phyloP scores from a whole-genome alignment of 2,888 invertebrate genomes.

The Falcaria lacertinaria region DNA sequence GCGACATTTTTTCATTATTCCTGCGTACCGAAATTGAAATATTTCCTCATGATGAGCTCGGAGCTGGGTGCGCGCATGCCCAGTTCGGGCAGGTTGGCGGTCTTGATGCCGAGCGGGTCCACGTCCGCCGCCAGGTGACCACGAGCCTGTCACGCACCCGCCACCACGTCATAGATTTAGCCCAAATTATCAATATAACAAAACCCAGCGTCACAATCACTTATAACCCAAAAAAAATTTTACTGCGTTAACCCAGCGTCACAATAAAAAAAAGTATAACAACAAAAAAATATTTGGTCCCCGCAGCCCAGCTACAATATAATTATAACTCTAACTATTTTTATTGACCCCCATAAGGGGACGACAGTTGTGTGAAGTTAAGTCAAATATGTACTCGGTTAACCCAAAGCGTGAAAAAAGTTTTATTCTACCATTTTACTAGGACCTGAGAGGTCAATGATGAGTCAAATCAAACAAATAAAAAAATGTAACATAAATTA shows the following conservation, averaged over 20 bases:
- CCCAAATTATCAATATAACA: constrained; percentile 40
- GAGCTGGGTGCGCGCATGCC: constrained; percentile 73
- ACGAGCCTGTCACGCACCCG: constrained; percentile 85
- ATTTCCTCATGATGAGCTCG: constrained; percentile 80
- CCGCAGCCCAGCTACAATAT: no score
- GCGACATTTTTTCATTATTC: constrained; percentile 30
- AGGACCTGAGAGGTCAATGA: no score
- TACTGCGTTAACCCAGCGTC: constrained; percentile 10
- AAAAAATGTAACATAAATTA: no score
- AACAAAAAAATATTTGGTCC: not conserved
- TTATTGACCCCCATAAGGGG: no score
- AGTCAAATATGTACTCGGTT: no score
- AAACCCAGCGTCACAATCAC: constrained; percentile 29
- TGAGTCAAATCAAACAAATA: no score
- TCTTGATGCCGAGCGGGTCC: constrained; percentile 95
- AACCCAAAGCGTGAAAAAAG: no score
- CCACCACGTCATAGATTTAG: constrained; percentile 57
- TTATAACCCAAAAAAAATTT: not conserved
- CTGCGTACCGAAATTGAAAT: constrained; percentile 78
- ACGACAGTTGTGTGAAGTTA: no score
- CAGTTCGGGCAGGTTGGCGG: constrained; percentile 81
- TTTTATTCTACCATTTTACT: no score
- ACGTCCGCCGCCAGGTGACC: constrained; percentile 96
- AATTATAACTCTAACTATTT: no score
- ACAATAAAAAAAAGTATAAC: not conserved